phyloP scores from a whole-genome alignment of 2,797 vertebrate genomes.

The Neopelma chrysocephalum region DNA sequence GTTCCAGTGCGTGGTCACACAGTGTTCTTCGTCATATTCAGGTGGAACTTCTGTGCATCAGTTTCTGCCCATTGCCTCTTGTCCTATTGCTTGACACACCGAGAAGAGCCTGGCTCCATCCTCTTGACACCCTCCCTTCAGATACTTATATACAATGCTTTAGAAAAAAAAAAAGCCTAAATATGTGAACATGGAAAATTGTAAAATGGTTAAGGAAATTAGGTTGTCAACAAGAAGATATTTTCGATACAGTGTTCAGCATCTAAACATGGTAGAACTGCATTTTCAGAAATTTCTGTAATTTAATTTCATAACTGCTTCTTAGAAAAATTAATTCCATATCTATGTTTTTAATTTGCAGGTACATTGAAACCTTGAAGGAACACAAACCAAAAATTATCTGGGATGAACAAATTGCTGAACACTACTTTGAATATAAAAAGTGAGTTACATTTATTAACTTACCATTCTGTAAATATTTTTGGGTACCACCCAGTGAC shows the following conservation, averaged over 20 bases:
- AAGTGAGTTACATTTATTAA: constrained; percentile 77
- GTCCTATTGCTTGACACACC: background rate
- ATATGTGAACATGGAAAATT: background rate
- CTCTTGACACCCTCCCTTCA: background rate
- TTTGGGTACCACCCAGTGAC: background rate
- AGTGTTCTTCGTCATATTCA: background rate
- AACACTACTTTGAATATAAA: constrained; percentile 93
- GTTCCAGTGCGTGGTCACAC: background rate
- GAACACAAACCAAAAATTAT: constrained; percentile 87
- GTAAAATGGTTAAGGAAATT: background rate
- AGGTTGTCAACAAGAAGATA: background rate
- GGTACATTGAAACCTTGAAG: constrained; percentile 91
- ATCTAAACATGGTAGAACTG: background rate
- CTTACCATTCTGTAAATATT: background rate
- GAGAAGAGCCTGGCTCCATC: background rate
- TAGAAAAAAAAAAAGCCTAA: background rate
- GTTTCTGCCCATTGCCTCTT: background rate
- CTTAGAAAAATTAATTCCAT: background rate
- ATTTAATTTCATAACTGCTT: background rate
- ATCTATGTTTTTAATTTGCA: constrained; percentile 62
- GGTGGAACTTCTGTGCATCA: background rate
- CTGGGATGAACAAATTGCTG: constrained; percentile 89
- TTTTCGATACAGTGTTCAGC: background rate
- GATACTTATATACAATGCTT: background rate
- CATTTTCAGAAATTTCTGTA: background rate